Base-by-base conservation (phyloP, 2,113 vertebrate species). In the Noturus placidus region DNA sequence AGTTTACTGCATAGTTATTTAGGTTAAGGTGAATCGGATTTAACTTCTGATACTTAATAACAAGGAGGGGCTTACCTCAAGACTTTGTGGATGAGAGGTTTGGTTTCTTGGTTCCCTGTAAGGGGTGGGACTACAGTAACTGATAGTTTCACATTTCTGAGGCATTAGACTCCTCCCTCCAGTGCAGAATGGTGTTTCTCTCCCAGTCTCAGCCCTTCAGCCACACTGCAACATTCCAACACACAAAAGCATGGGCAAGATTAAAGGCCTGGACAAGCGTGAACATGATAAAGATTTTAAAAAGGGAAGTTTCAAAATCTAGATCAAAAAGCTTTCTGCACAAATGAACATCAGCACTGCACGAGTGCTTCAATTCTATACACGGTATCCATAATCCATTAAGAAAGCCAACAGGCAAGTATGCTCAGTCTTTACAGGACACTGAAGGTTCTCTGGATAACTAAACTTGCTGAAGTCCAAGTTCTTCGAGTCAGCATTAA, bases 51-150 rank as follows among this genome's bases (percentile, higher is more conserved):
- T 38, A 11, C 42, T 46, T 5, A 63, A n/a, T n/a, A n/a, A 65
- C 38, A 38, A 38, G 38, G 4, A 38, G 42, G 42, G 42, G 42
- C 5, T 3, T 95, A 97, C 96, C 96, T 96, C 92, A 94, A 95
- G 87, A 89, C 91, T 82, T 94, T 94, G 93, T 89, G 92, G 94
- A 90, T 93, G 91, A 92, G 92, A 87, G 65, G 94, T 82, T 1
- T 91, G 91, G 79, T 92, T 95, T 89, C 95, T 89, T 6, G 91
- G 94, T 92, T 96, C 93, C 93, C 95, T 93, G 93, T 96, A 96
- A 95, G 93, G 94, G 90, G 95, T 94, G 92, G 95, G 94, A 95
- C 94, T 93, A 92, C 93, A 93, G 94, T 93, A 95, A 94, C 93
- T 95, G 93, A 83, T 70, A 93, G 92, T 90, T 91, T 91, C 91